Percentiles rank a stretch among this genome's conserved stretches.
phyloP scores from a whole-genome alignment of 2,888 invertebrate species.

The Diabrotica balteata region DNA sequence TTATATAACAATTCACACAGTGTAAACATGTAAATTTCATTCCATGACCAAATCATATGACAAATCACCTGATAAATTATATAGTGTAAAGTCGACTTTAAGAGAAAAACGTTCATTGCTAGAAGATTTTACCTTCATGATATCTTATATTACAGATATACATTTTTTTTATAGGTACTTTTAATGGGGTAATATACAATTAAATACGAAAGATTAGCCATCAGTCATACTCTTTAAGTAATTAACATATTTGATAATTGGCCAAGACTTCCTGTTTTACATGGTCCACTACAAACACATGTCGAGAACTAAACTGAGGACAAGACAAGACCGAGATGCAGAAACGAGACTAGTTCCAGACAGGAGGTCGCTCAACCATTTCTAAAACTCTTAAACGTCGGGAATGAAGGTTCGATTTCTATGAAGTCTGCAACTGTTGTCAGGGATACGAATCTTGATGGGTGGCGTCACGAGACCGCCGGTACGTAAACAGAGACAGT shows the following conservation, averaged over 20 bases:
- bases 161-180: not conserved
- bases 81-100: no score
- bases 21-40: no score
- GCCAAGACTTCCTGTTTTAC: not conserved
- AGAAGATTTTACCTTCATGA: no score
- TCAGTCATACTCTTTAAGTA: not conserved
- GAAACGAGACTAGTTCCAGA: not conserved
- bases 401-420: constrained; percentile 5
- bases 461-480: constrained; percentile 9
- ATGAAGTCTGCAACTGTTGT: constrained; percentile 7
- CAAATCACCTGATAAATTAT: no score
- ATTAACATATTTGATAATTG: constrained; percentile 1
- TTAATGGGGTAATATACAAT: no score
- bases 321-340: not conserved
- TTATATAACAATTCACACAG: no score
- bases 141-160: not conserved
- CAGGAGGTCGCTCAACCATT: not conserved
- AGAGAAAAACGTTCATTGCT: not conserved
- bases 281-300: constrained; percentile 1
- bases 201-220: no score
- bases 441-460: constrained; percentile 1
- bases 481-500: constrained; percentile 1
- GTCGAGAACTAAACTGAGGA: not conserved
- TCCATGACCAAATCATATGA: no score
- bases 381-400: constrained; percentile 5